Evolutionary conservation across 2,888 invertebrate species (phyloP).

Genomic region (Nemoura dubitans): DNA sequence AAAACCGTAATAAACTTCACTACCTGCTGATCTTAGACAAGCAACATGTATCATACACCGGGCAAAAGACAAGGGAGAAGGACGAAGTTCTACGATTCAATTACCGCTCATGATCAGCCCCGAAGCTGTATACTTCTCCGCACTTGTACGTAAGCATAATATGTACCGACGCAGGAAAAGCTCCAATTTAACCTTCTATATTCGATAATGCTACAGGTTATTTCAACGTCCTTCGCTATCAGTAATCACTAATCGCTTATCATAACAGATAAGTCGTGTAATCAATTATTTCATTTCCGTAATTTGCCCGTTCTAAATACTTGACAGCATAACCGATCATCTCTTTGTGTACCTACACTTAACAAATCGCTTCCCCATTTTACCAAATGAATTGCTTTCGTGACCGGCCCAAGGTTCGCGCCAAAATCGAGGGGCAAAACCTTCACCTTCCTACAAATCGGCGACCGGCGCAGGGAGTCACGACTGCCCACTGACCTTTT

Average conservation of each 20-base stretch:
- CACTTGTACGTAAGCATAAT: too few relatives aligned
- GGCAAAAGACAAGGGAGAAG: background rate
- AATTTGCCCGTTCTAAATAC: background rate
- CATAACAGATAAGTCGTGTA: background rate
- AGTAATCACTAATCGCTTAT: background rate
- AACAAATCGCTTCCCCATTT: background rate
- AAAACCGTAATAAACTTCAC: background rate
- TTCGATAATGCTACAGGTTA: background rate
- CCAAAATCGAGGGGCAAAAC: constrained; percentile 22
- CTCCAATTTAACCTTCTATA: background rate
- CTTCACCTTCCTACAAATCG: constrained; percentile 24
- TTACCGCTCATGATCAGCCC: background rate
- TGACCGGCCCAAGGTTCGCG: background rate
- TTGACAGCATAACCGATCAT: too few relatives aligned
- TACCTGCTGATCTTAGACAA: background rate
- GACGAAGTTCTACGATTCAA: background rate
- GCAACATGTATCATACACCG: background rate
- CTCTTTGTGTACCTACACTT: background rate
- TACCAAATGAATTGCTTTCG: background rate
- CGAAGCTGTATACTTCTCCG: too few relatives aligned
- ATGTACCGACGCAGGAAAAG: background rate
- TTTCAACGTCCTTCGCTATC: background rate
- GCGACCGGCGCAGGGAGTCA: constrained; percentile 17
- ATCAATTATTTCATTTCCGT: background rate
- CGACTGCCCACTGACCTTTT: constrained; percentile 18